These are phyloP conservation scores for Cyrtorhinus lividipennis DNA, from an alignment of 1,140 invertebrate genomes.

Conservation along the genomic window DNA sequence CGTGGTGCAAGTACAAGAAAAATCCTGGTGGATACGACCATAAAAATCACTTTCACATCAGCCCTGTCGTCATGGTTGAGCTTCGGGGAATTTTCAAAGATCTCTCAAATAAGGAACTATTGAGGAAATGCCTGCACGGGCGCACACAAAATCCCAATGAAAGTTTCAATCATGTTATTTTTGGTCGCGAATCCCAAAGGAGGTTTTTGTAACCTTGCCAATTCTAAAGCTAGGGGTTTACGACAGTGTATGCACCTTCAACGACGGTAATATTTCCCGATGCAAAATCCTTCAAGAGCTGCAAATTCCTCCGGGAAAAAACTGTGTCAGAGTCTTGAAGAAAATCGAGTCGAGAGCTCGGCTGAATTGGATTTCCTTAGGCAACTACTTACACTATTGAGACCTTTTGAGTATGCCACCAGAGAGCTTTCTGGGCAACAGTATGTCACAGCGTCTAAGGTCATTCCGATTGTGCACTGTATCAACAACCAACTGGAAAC, in stretches of 20 bases:
- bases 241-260: slow-evolving; percentile 19
- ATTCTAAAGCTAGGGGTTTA: slow-evolving; percentile 17
- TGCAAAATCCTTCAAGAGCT: slow-evolving; percentile 15
- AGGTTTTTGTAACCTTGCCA: slow-evolving; percentile 18
- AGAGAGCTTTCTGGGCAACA: slow-evolving; percentile 31
- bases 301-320: not conserved
- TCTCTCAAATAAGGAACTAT: slow-evolving; percentile 14
- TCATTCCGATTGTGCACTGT: slow-evolving; percentile 31
- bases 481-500: slow-evolving; percentile 27
- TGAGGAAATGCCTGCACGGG: slow-evolving; percentile 22
- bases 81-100: slow-evolving; percentile 20
- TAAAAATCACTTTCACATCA: not conserved
- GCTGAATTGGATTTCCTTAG: not conserved
- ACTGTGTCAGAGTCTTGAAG: not conserved
- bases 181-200: slow-evolving; percentile 21
- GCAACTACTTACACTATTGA: slow-evolving; percentile 16
- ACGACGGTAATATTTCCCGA: slow-evolving; percentile 17
- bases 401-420: slow-evolving; percentile 30
- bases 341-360: not conserved
- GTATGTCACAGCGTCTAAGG: slow-evolving; percentile 30
- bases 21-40: slow-evolving; percentile 10
- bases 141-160: slow-evolving; percentile 22
- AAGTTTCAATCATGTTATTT: slow-evolving; percentile 20
- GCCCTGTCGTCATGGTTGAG: slow-evolving; percentile 1
- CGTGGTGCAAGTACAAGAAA: not conserved